Evolutionary conservation across 2,888 invertebrate genomes (phyloP), one percentile per base, ranked within the genome.

Genomic region (Lycophotia porphyrea): DNA sequence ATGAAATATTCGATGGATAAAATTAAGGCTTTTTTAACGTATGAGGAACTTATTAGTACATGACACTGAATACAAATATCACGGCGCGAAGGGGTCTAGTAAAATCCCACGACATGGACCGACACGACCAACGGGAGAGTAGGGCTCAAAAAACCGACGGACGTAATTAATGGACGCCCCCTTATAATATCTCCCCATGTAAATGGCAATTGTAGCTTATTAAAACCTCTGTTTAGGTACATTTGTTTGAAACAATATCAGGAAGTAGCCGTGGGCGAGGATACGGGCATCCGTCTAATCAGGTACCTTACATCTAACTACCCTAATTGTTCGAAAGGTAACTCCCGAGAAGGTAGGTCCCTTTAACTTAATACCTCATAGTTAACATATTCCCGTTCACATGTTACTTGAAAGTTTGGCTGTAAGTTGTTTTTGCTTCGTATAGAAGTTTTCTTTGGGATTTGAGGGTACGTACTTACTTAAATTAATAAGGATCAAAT

Each of bases 231-330:
- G 58, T 76, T 42, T 81, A 71, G 78, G 78, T 83, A 89, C 90
- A 91, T 92, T 93, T 92, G 92, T 92, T 92, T 87, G 90, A 90
- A 93, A 94, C 93, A 93, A 93, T 93, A 92, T 91, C 84, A 86
- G 87, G 88, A 90, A 88, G 86, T 91, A 84, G 93, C 95, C 95
- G 86, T 92, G 80, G 90, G 95, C 95, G 91, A 93, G 95, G 95
- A 91, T 84, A 84, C 90, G 91, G 90, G 91, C 92, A 91, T 92
- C 91, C 91, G 88, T 91, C 92, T 93, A 93, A 94, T 94, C 93
- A 94, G 90, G 90, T 86, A 87, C 80, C 88, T 88, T 86, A 78
- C 73, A 82, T 86, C 86, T 91, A 93, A 93, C 93, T 93, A 92
- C 92, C 91, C 87, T 91, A 91, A 94, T 93, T 94, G 88, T 83